Conservation (phyloP, 2,888 invertebrate species). For the Alitta virens region DNA sequence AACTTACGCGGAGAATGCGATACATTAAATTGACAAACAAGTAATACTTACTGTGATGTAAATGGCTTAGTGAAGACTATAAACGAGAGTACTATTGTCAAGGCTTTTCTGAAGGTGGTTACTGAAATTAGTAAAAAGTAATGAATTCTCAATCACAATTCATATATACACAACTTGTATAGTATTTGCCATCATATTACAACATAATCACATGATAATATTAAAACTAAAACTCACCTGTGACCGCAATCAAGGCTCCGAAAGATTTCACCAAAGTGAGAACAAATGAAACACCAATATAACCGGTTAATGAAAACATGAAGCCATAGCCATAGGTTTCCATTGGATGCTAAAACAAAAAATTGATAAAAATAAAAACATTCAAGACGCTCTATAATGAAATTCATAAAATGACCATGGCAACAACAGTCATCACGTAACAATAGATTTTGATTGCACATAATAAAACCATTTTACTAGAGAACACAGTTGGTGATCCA, state of each 20-base stretch:
- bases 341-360: conserved; percentile 59
- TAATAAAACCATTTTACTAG: too few relatives aligned
- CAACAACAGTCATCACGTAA: too few relatives aligned
- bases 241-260: conserved; percentile 90
- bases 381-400: too few relatives aligned
- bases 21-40: too few relatives aligned
- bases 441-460: too few relatives aligned
- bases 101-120: conserved; percentile 69
- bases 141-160: too few relatives aligned
- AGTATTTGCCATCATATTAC: neutral
- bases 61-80: conserved; percentile 91
- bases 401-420: too few relatives aligned
- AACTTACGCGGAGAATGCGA: neutral
- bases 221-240: conserved; percentile 55
- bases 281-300: conserved; percentile 90
- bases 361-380: too few relatives aligned
- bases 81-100: conserved; percentile 90
- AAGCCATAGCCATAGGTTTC: conserved; percentile 82
- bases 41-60: conserved; percentile 76
- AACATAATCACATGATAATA: neutral
- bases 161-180: too few relatives aligned
- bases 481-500: too few relatives aligned
- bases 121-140: too few relatives aligned
- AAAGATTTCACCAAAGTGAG: conserved; percentile 82
- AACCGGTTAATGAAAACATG: conserved; percentile 84